phyloP scores from a whole-genome alignment of 2,888 invertebrate species.

The Microchrysa polita region DNA sequence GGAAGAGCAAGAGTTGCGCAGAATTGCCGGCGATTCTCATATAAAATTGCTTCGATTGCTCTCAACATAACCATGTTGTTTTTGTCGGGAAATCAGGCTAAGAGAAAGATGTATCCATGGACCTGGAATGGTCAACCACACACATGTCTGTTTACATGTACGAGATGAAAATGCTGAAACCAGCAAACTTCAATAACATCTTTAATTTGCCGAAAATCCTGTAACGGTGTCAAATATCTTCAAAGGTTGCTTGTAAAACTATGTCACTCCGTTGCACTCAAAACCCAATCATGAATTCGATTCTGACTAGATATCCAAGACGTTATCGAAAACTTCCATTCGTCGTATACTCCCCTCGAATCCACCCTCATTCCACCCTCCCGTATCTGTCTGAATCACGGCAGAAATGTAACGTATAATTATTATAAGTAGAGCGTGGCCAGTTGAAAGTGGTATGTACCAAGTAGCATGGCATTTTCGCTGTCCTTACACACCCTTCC shows the following conservation, averaged over 20 bases:
- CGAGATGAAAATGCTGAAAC: background rate
- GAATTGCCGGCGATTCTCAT: slow-evolving; percentile 35
- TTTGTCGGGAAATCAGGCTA: slow-evolving; percentile 7
- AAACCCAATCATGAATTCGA: too few species aligned
- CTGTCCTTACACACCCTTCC: background rate
- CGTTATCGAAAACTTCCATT: too few species aligned
- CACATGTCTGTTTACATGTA: background rate
- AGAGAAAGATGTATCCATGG: slow-evolving; percentile 14
- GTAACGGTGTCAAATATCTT: too few species aligned
- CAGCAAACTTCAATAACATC: too few species aligned
- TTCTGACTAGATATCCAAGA: too few species aligned
- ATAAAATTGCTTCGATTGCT: background rate
- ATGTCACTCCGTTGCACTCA: too few species aligned
- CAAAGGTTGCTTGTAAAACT: too few species aligned
- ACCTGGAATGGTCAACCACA: background rate
- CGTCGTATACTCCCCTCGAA: too few species aligned
- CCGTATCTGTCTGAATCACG: slow-evolving; percentile 40
- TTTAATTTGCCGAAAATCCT: too few species aligned
- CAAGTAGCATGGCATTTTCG: background rate
- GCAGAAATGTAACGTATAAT: slow-evolving; percentile 39
- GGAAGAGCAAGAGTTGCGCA: slow-evolving; percentile 10
- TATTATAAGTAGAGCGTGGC: slow-evolving; percentile 37
- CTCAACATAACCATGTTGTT: background rate
- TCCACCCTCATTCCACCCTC: background rate
- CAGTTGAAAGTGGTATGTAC: slow-evolving; percentile 33